These are phyloP conservation scores for Heterotilapia buettikoferi DNA, from an alignment of 2,113 vertebrate species.

Conservation along the genomic window DNA sequence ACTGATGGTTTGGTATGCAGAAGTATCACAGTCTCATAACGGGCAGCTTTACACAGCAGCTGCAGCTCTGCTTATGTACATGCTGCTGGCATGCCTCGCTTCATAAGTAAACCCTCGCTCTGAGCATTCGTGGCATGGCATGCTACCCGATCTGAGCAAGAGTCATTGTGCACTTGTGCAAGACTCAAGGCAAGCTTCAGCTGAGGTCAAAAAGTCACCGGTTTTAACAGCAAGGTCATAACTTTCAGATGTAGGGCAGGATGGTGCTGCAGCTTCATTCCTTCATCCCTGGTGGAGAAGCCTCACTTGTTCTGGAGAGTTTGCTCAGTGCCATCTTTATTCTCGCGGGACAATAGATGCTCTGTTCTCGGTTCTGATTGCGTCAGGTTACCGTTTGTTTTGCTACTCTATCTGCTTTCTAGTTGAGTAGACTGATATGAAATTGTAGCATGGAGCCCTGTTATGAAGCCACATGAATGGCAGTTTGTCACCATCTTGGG, in stretches of 20 bases:
- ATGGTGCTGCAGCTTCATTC: background rate
- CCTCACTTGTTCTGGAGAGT: background rate
- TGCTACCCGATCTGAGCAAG: background rate
- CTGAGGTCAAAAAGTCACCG: conserved; percentile 22
- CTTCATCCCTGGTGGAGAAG: background rate
- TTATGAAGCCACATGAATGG: background rate
- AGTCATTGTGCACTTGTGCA: conserved; percentile 49
- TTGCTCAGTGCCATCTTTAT: background rate
- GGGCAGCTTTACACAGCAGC: conserved; percentile 52
- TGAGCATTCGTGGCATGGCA: conserved; percentile 52
- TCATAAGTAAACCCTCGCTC: conserved; percentile 54
- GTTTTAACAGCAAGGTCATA: conserved; percentile 38
- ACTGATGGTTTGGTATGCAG: conserved; percentile 40
- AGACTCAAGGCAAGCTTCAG: conserved; percentile 35
- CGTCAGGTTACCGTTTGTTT: background rate
- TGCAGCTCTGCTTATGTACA: conserved; percentile 34
- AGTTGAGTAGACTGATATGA: background rate
- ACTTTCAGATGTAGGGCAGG: conserved; percentile 18
- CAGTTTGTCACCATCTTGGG: background rate
- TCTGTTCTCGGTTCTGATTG: background rate
- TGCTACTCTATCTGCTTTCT: background rate
- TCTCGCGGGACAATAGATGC: background rate
- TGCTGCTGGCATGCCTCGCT: conserved; percentile 46
- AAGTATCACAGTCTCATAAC: conserved; percentile 45
- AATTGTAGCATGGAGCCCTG: background rate